Conservation (phyloP, 2,797 vertebrate species). For the Avahi laniger region DNA sequence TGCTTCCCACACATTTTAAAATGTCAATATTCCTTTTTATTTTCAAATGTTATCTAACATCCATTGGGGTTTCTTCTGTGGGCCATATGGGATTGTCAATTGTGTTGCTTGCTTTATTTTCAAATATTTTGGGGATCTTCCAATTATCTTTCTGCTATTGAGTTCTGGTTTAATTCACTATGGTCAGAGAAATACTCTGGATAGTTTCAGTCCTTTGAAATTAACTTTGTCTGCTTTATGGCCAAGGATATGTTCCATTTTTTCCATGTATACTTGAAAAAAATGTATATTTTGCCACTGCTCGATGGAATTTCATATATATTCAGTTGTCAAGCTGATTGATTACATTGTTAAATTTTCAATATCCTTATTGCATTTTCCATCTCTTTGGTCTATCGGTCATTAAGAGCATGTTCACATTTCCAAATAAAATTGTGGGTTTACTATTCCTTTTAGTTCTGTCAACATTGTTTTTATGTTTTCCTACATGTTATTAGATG, state of each 20-base stretch:
- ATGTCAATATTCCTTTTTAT: neutral
- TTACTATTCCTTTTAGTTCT: neutral
- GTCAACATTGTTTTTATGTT: neutral
- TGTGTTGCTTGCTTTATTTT: neutral
- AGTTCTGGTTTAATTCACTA: neutral
- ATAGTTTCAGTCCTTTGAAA: neutral
- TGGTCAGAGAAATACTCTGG: neutral
- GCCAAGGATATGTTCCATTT: neutral
- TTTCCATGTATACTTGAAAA: neutral
- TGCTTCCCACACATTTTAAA: neutral
- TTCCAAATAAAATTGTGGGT: neutral
- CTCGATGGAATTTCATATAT: neutral
- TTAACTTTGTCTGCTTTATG: neutral
- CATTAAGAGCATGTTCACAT: neutral
- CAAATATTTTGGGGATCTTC: neutral
- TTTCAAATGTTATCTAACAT: neutral
- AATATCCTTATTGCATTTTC: neutral
- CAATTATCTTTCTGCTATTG: neutral
- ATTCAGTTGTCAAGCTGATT: neutral
- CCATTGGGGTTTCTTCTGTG: neutral
- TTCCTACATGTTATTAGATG: neutral
- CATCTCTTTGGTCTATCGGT: neutral
- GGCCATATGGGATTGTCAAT: neutral
- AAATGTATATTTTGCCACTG: neutral
- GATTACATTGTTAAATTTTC: neutral